Percentiles rank a stretch among this genome's conserved stretches.
Conservation (phyloP, 2,888 invertebrate species). For the Sphinx pinastri region DNA sequence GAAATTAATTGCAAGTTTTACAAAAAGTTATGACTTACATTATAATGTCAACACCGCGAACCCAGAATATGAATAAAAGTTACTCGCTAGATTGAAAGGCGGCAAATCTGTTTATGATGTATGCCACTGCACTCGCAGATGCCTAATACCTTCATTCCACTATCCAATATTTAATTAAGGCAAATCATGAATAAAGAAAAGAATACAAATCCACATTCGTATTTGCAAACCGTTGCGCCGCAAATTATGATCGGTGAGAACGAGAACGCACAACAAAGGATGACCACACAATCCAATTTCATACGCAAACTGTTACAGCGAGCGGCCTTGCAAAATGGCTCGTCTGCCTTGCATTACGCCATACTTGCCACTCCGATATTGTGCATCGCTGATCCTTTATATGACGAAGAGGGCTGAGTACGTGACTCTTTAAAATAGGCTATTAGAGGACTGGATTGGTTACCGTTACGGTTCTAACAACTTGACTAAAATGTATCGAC, state of each 20-base stretch:
- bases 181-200: not conserved
- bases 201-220: not conserved
- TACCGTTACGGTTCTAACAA: not conserved
- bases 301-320: conserved; percentile 26
- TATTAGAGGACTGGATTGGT: not conserved
- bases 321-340: conserved; percentile 20
- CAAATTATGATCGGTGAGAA: conserved; percentile 26
- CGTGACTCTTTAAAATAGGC: not conserved
- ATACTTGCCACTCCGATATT: conserved; percentile 5
- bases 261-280: conserved; percentile 42
- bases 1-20: not conserved
- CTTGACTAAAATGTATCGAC: too few relatives aligned
- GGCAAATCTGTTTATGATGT: too few relatives aligned
- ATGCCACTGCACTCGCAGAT: too few relatives aligned
- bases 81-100: too few relatives aligned
- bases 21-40: not conserved
- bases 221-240: conserved; percentile 8
- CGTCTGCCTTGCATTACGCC: conserved; percentile 16
- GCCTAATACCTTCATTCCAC: too few relatives aligned
- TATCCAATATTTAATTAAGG: not conserved
- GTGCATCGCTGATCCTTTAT: conserved; percentile 15
- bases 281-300: conserved; percentile 40
- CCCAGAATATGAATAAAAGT: not conserved
- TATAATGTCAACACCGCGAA: not conserved
- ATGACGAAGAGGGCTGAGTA: not conserved